phyloP scores from a whole-genome alignment of 2,888 invertebrate species.

The Lithophane socia region DNA sequence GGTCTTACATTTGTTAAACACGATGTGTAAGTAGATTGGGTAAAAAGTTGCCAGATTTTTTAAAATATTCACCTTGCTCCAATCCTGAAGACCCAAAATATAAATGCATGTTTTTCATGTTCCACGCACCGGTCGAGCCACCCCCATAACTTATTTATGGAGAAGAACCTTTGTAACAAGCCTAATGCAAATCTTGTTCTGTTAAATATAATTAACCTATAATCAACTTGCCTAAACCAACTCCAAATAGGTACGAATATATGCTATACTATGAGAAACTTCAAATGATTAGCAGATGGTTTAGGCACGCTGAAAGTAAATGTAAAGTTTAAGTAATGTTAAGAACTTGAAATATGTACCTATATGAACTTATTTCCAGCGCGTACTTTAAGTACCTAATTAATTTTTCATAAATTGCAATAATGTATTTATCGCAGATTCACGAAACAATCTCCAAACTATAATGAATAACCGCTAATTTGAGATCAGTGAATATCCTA shows the following conservation, averaged over 20 bases:
- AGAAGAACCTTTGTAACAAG: neutral
- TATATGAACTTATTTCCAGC: too few species aligned
- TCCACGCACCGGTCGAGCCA: neutral
- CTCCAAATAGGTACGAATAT: neutral
- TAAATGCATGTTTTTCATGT: slow-evolving; percentile 1
- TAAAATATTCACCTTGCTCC: neutral
- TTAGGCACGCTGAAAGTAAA: neutral
- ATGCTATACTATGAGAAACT: too few species aligned
- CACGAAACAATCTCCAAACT: too few species aligned
- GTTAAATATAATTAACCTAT: slow-evolving; percentile 4
- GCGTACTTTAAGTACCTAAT: too few species aligned
- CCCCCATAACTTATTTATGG: neutral
- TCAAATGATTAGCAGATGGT: neutral
- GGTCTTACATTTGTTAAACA: neutral
- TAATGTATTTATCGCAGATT: too few species aligned
- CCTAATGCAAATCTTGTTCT: neutral
- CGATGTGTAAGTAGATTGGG: too few species aligned
- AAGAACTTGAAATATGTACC: too few species aligned
- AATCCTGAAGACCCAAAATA: neutral
- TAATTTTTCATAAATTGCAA: too few species aligned
- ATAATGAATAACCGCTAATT: too few species aligned
- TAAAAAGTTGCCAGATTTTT: too few species aligned
- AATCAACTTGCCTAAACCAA: neutral
- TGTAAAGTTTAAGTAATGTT: neutral
- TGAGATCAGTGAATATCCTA: too few species aligned